Conservation (phyloP, 2,113 vertebrate species). For the Puntigrus tetrazona region DNA sequence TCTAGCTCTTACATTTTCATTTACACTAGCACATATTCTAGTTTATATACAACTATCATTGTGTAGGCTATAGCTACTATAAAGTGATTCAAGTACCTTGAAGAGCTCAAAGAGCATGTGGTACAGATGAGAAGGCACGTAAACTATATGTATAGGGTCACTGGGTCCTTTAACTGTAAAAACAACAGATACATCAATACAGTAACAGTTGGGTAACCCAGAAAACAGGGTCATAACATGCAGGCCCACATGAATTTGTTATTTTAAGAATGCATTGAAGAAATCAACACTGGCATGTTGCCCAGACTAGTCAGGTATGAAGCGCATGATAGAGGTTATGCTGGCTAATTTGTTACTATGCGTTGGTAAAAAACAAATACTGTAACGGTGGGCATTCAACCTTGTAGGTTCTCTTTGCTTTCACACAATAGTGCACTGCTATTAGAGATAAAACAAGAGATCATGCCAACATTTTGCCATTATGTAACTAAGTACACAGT, state of each 20-base stretch:
- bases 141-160: conserved; percentile 87
- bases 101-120: conserved; percentile 99
- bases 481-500: conserved; percentile 6
- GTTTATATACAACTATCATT: neutral
- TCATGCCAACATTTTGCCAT: conserved; percentile 11
- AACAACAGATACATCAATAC: neutral
- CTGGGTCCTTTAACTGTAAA: conserved; percentile 80
- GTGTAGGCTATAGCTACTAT: neutral
- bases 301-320: neutral
- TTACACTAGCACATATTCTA: neutral
- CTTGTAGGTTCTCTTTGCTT: neutral
- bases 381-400: neutral
- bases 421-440: neutral
- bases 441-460: conserved; percentile 6
- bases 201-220: conserved; percentile 1
- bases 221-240: neutral
- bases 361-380: neutral
- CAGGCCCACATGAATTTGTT: neutral
- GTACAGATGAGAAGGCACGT: conserved; percentile 96
- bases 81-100: conserved; percentile 80
- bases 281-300: neutral
- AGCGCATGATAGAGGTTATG: neutral
- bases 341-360: conserved; percentile 33
- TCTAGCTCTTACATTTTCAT: neutral
- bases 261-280: neutral